phyloP scores from a whole-genome alignment of 2,888 invertebrate genomes.

The Hololepta plana region DNA sequence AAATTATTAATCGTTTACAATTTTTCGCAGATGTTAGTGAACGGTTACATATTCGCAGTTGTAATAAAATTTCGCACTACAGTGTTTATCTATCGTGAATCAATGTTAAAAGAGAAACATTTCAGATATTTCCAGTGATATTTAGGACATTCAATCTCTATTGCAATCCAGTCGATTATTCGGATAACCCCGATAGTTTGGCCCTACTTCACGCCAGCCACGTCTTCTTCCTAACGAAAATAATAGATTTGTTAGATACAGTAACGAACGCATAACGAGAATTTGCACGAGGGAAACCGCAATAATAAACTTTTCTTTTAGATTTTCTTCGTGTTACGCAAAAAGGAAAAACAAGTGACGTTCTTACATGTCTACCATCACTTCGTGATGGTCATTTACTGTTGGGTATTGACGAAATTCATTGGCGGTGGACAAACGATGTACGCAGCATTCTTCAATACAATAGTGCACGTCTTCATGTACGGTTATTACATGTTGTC shows the following conservation, averaged over 20 bases:
- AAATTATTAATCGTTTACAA: slow-evolving; percentile 43
- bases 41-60: slow-evolving; percentile 14
- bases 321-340: slow-evolving; percentile 69
- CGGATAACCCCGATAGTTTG: slow-evolving; percentile 36
- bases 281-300: too few species aligned
- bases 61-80: slow-evolving; percentile 14
- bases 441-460: slow-evolving; percentile 47
- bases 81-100: neutral
- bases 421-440: slow-evolving; percentile 48
- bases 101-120: neutral
- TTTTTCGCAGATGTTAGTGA: slow-evolving; percentile 36
- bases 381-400: slow-evolving; percentile 53
- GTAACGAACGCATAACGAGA: too few species aligned
- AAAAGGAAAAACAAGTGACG: slow-evolving; percentile 63
- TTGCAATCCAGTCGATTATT: slow-evolving; percentile 56
- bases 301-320: too few species aligned
- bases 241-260: slow-evolving; percentile 57
- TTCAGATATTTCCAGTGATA: slow-evolving; percentile 1
- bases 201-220: slow-evolving; percentile 37
- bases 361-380: slow-evolving; percentile 82
- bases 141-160: slow-evolving; percentile 14
- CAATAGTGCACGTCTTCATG: slow-evolving; percentile 64
- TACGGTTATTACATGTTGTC: slow-evolving; percentile 65
- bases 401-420: slow-evolving; percentile 44
- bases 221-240: slow-evolving; percentile 49